Base-by-base conservation (phyloP, 2,888 invertebrate species). In the Adelphocoris suturalis region DNA sequence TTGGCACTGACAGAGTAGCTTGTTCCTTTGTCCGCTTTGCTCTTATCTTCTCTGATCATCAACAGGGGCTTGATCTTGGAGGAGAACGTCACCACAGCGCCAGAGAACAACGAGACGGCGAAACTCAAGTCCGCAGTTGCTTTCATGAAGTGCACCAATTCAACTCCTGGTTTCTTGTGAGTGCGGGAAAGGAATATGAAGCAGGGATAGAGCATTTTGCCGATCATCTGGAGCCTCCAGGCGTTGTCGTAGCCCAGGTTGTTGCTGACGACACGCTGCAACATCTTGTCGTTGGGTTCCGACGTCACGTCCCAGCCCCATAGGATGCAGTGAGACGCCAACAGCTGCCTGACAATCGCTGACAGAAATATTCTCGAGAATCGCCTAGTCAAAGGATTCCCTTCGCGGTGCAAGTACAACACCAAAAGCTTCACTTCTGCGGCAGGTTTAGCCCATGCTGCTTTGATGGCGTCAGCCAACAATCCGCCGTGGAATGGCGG, bases 291-390 rank as follows among this genome's bases (percentile, higher is more conserved):
- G 48, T 86, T 86, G 23, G 16, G 28, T 23, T 68, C 86, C 12
- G 46, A n/a, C n/a, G 86, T 75, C 86, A 86, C n/a, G 19, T 86
- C 86, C 86, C 86, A 86, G 2, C 86, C 86, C 86, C 86, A 86
- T 23, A 86, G 48, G 5, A 86, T 47, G 75, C 86, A 86, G 48
- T 86, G 19, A 0, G 48, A 19, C 23, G n/a, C 9, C 23, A 86
- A 75, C 75, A 86, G 19, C 86, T 86, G 46, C n/a, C 46, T 37
- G 28, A 86, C 86, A 2, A 46, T 23, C 13, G 47, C 47, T 0
- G 86, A 86, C n/a, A 14, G 76, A 75, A 86, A 86, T 13, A 86
- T 86, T 47, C 47, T 75, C 3, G 47, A 13, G 75, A 86, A 86
- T 0, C 46, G 48, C n/a, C 19, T 48, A 3, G 86, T 23, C 57